Evolutionary conservation across 2,888 invertebrate genomes (phyloP), one percentile per base, ranked within the genome.

Genomic region (Phlogophora meticulosa): DNA sequence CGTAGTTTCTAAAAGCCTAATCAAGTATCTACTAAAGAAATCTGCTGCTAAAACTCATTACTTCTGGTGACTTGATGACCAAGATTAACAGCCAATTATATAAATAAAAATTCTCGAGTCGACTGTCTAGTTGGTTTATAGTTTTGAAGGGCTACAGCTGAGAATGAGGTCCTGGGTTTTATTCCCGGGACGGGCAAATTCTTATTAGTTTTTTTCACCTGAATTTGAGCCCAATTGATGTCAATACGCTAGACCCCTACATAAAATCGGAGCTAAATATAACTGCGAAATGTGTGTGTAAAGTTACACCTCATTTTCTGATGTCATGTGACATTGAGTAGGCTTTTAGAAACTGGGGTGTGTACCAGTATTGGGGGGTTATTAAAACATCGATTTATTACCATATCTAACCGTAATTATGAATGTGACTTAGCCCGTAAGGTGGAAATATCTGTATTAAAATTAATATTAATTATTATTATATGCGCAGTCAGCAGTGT

Each of bases 361-460:
- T 38, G 42, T 42, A 32, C 7, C 24, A 59, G 55, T 46, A 38
- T 34, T n/a, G n/a, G n/a, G 34, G 28, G 49, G 34, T 67, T 38
- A 38, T 22, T 20, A 7, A 55, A 51, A 66, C 42, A 64, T 56
- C 17, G 48, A 58, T 55, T 52, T 56, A 67, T 69, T 69, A 22
- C 5, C 57, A n/a, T 40, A n/a, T 40, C 57, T 81, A 72, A 66
- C 38, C 45, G 20, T 70, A 58, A 52, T 53, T 71, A 72, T 66
- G 74, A 72, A 52, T 57, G 52, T 83, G 84, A 84, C 85, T 84
- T 82, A 84, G 76, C 66, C 51, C 66, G 51, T 71, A 83, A 78
- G 78, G 84, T 85, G 85, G 72, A 78, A n/a, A 71, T 77, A 72
- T 61, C 68, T 80, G 71, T 73, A 67, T 42, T n/a, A 63, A 52